Conservation (phyloP, 1,140 invertebrate genomes). For the Sycobia sp. region DNA sequence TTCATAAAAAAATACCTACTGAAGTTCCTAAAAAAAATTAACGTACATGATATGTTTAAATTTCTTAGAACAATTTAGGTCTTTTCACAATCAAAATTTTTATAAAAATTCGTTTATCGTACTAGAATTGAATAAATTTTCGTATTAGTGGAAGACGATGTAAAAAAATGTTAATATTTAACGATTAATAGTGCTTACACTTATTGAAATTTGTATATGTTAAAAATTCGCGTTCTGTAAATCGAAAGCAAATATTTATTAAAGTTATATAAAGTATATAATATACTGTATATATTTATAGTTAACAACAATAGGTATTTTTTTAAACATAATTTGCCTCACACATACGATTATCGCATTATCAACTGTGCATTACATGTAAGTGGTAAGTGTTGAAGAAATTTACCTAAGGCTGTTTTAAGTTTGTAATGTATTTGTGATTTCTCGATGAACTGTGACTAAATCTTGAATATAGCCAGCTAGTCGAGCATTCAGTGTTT, state of each 20-base stretch:
- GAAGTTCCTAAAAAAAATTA: constrained; percentile 12
- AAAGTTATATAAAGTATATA: constrained; percentile 1
- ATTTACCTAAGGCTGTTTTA: constrained; percentile 62
- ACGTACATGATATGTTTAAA: constrained; percentile 30
- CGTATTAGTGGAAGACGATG: constrained; percentile 12
- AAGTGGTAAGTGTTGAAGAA: constrained; percentile 53
- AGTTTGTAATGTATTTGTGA: constrained; percentile 78
- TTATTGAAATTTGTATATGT: no score
- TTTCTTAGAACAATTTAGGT: constrained; percentile 9
- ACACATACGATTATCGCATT: constrained; percentile 22
- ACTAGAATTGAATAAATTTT: neutral
- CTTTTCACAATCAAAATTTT: constrained; percentile 5
- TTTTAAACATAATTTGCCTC: constrained; percentile 33
- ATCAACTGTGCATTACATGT: constrained; percentile 35
- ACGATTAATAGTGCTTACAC: constrained; percentile 4
- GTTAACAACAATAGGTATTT: constrained; percentile 33
- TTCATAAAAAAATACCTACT: constrained; percentile 29
- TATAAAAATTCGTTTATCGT: neutral
- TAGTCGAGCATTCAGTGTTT: constrained; percentile 83
- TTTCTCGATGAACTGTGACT: constrained; percentile 82
- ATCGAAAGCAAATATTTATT: neutral
- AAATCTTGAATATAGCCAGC: constrained; percentile 85
- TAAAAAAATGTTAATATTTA: constrained; percentile 6
- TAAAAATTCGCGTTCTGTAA: neutral
- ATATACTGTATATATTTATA: neutral